These are phyloP conservation scores for Nothocercus nigrocapillus DNA, from an alignment of 2,113 vertebrate genomes.

Conservation along the genomic window DNA sequence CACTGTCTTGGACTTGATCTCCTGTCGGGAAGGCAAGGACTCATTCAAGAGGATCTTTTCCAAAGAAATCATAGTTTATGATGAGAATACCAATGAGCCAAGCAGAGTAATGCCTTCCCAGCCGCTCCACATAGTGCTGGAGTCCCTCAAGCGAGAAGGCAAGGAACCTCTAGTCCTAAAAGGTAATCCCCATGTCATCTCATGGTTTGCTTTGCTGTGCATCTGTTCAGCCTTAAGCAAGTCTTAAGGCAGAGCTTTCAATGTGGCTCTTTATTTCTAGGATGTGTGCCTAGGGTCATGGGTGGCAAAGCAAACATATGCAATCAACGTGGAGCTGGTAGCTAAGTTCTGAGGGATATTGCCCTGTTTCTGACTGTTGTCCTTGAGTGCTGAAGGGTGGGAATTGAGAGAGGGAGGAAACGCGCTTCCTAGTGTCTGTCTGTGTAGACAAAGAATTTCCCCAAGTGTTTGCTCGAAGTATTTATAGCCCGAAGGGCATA, in stretches of 20 bases:
- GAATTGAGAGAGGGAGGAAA: constrained; percentile 21
- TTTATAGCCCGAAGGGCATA: constrained; percentile 47
- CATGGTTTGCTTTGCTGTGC: background rate
- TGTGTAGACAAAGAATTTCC: constrained; percentile 55
- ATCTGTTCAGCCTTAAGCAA: background rate
- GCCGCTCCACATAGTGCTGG: constrained; percentile 92
- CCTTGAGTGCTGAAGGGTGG: background rate
- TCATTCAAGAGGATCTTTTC: constrained; percentile 98
- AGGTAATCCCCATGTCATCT: constrained; percentile 79
- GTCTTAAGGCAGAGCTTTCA: background rate
- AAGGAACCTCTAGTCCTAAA: constrained; percentile 96
- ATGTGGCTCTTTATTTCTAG: background rate
- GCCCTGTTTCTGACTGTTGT: background rate
- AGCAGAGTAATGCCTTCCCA: constrained; percentile 90
- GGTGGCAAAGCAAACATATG: background rate
- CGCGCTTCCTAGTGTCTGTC: constrained; percentile 28
- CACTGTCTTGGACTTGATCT: constrained; percentile 97
- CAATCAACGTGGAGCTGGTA: background rate
- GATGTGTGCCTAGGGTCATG: background rate
- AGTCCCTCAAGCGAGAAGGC: constrained; percentile 96
- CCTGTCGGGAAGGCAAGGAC: constrained; percentile 94
- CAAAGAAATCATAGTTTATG: constrained; percentile 98
- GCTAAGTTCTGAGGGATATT: background rate
- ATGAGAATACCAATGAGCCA: constrained; percentile 94
- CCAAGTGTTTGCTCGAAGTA: background rate